A percentile compares a stretch with the other conserved stretches of the same genome.
Evolutionary conservation across 2,797 vertebrate genomes (phyloP).

Genomic region (Valencia hispanica): DNA sequence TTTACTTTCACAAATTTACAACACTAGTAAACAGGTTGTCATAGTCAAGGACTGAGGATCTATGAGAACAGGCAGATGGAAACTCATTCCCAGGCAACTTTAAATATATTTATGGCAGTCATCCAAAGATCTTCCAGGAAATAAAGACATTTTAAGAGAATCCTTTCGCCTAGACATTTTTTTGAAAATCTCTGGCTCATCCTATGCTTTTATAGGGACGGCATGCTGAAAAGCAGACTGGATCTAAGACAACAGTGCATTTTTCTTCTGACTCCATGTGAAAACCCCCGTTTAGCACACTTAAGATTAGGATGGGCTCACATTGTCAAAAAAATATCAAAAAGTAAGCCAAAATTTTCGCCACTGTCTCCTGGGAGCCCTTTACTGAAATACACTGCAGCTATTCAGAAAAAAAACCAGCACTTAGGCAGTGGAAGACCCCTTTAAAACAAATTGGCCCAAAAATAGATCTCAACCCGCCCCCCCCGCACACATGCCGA

Average conservation of each 20-base stretch:
- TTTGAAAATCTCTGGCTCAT: not conserved
- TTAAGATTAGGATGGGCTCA: not conserved
- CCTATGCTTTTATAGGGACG: not conserved
- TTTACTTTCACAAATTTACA: not conserved
- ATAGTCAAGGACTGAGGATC: constrained; percentile 7
- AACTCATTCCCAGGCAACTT: constrained; percentile 9
- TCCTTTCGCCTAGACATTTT: not conserved
- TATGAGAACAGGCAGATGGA: constrained; percentile 15
- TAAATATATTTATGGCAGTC: constrained; percentile 11
- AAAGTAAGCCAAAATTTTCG: not conserved
- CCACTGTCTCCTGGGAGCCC: constrained; percentile 1
- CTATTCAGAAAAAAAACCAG: not conserved
- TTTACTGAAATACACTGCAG: constrained; percentile 1
- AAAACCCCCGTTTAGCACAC: not conserved
- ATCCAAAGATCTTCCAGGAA: constrained; percentile 26
- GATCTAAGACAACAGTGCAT: not conserved
- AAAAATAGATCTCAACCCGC: not conserved
- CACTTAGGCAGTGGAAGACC: not conserved
- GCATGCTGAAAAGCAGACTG: constrained; percentile 6
- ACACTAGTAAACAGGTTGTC: constrained; percentile 4
- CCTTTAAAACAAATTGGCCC: not conserved
- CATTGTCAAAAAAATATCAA: constrained; percentile 5
- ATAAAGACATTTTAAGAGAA: constrained; percentile 4
- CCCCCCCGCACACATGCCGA: not conserved
- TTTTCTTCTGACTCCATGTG: constrained; percentile 1